These are phyloP conservation scores for Troides oblongomaculatus DNA, from an alignment of 2,888 invertebrate species.

Conservation along the genomic window DNA sequence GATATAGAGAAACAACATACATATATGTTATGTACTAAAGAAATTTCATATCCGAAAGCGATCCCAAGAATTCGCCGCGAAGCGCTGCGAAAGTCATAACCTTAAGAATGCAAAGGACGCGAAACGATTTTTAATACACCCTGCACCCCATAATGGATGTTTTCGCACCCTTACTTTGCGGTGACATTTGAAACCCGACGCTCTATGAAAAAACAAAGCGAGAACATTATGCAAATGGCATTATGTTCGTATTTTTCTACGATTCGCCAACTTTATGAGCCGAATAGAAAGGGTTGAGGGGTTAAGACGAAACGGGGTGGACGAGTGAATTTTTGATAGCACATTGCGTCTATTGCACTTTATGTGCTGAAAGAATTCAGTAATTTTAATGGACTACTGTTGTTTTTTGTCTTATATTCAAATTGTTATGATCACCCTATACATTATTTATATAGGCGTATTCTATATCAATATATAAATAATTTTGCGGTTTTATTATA, in stretches of 20 bases:
- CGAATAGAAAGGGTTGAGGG: constrained; percentile 73
- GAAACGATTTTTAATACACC: constrained; percentile 77
- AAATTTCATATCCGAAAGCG: constrained; percentile 25
- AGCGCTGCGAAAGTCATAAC: constrained; percentile 63
- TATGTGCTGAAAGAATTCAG: constrained; percentile 46
- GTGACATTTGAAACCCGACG: constrained; percentile 77
- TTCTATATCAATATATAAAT: not conserved
- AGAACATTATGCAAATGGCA: constrained; percentile 79
- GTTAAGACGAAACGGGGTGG: constrained; percentile 67
- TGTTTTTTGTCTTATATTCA: constrained; percentile 9
- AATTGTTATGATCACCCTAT: constrained; percentile 3
- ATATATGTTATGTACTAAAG: not conserved
- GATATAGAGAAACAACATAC: too few species aligned
- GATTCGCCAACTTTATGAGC: constrained; percentile 75
- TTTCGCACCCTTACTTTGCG: constrained; percentile 73
- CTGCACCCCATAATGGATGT: constrained; percentile 73
- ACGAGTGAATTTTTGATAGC: constrained; percentile 61
- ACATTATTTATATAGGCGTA: not conserved
- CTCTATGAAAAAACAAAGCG: constrained; percentile 78
- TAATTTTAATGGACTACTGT: constrained; percentile 12
- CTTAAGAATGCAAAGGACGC: constrained; percentile 74
- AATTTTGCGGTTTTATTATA: not conserved
- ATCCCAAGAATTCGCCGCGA: constrained; percentile 37
- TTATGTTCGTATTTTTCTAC: constrained; percentile 77
- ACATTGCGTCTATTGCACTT: constrained; percentile 60